Base-by-base conservation (phyloP, 2,113 vertebrate species). In the Colinus virginianus region DNA sequence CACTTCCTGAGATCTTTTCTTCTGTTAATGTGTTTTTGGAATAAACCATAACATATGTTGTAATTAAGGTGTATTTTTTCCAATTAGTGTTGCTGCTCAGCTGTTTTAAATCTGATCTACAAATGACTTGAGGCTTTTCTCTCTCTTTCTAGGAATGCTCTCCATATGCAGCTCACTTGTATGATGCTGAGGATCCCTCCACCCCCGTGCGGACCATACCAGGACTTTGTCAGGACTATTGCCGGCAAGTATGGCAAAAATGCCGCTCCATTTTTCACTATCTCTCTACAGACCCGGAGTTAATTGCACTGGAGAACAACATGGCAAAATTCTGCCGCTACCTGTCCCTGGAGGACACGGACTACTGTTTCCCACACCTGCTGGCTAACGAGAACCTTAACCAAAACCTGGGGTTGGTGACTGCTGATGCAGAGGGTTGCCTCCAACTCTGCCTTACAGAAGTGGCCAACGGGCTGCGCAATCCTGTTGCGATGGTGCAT, bases 91-190 rank as follows among this genome's bases (percentile, higher is more conserved):
- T 74, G 34, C 79, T 63, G 68, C 32, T 96, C 75, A 84, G 64
- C 77, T 94, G 80, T 93, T 95, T 88, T 36, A 59, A 56, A 71
- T 90, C 51, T n/a, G 26, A 3, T 78, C 70, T 62, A 76, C 86
- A 45, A 64, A 48, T 26, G 2, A 22, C 21, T 56, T 16, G 38
- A 74, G 32, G 32, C 38, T 72, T 81, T 79, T 69, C 49, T 92
- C 32, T 87, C 59, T 97, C 66, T 43, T 61, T 32, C 30, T 95
- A 99, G 99, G 98, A 99, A 79, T 99, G 99, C 79, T 99, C 99
- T 16, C 99, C 99, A 0, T 99, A 98, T 14, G 99, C 99, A 2
- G 99, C 99, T 88, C 99, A 99, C 96, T 97, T 99, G 48, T 99
- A 98, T 1, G 99, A 99, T 0, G 98, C 99, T 0, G 99, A 99